These are phyloP conservation scores for Momotus momota DNA, from an alignment of 2,797 vertebrate genomes.

Conservation along the genomic window DNA sequence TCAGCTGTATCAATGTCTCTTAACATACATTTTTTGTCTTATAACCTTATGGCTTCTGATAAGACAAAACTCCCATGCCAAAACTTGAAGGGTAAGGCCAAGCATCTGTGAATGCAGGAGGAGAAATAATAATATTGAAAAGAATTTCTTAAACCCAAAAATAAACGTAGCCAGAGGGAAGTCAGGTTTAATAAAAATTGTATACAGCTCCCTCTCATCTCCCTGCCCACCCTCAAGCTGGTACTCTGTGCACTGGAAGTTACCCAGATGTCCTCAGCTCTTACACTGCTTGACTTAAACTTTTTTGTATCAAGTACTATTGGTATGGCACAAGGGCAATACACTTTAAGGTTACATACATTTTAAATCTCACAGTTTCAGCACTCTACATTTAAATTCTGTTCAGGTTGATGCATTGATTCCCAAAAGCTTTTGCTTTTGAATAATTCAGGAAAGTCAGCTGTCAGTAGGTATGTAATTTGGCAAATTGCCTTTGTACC, in stretches of 20 bases:
- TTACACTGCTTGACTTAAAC: neutral
- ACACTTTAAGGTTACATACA: neutral
- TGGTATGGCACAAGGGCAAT: neutral
- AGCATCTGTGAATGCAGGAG: neutral
- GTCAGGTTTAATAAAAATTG: neutral
- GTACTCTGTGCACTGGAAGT: neutral
- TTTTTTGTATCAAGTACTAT: neutral
- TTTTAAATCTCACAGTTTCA: neutral
- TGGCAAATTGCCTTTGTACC: conserved; percentile 46
- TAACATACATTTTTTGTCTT: neutral
- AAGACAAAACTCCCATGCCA: neutral
- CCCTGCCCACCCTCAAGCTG: neutral
- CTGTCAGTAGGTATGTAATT: conserved; percentile 45
- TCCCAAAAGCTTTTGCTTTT: conserved; percentile 33
- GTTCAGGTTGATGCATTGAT: conserved; percentile 15
- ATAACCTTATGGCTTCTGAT: neutral
- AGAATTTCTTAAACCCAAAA: neutral
- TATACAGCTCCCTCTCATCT: neutral
- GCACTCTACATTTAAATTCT: neutral
- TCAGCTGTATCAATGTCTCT: neutral
- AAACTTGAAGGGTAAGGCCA: neutral
- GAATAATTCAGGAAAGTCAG: conserved; percentile 51
- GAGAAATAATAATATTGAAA: neutral
- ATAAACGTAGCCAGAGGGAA: neutral
- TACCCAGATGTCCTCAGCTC: neutral